A percentile compares a stretch with the other conserved stretches of the same genome.
Evolutionary conservation across 1,140 invertebrate genomes (phyloP).

Genomic region (Zophobas morio): DNA sequence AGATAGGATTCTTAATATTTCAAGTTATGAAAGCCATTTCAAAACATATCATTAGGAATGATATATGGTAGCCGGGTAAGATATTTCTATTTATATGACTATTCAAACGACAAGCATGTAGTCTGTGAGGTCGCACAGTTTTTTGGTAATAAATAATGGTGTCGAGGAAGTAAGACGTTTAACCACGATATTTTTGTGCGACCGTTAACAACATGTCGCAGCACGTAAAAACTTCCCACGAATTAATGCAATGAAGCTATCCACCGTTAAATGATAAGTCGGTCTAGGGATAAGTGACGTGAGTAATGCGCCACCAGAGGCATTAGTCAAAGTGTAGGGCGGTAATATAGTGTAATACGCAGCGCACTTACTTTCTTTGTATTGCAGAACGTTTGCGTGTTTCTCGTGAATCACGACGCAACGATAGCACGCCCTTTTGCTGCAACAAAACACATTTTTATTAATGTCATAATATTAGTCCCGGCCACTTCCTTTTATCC

Average conservation of each 20-base stretch:
- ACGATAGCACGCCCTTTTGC: slow-evolving; percentile 78
- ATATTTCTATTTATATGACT: slow-evolving; percentile 56
- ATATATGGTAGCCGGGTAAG: slow-evolving; percentile 52
- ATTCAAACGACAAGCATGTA: slow-evolving; percentile 44
- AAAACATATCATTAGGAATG: slow-evolving; percentile 54
- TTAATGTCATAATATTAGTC: slow-evolving; percentile 53
- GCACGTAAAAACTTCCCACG: slow-evolving; percentile 4
- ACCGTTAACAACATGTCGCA: slow-evolving; percentile 21
- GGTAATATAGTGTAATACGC: slow-evolving; percentile 9
- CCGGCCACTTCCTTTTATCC: slow-evolving; percentile 42
- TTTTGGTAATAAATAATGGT: slow-evolving; percentile 31
- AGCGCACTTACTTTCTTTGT: slow-evolving; percentile 94
- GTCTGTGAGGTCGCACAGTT: slow-evolving; percentile 16
- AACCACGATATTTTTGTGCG: slow-evolving; percentile 21
- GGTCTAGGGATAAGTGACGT: slow-evolving; percentile 11
- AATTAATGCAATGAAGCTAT: slow-evolving; percentile 46
- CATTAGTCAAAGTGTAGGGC: slow-evolving; percentile 32
- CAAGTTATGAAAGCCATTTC: slow-evolving; percentile 50
- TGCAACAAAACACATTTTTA: slow-evolving; percentile 61
- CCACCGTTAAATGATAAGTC: slow-evolving; percentile 12
- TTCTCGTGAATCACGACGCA: slow-evolving; percentile 95
- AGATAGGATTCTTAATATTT: slow-evolving; percentile 49
- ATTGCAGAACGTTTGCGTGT: slow-evolving; percentile 92
- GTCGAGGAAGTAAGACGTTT: slow-evolving; percentile 12
- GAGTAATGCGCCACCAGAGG: slow-evolving; percentile 5